These are phyloP conservation scores for Rhingia rostrata DNA, from an alignment of 2,888 invertebrate species.

Conservation along the genomic window DNA sequence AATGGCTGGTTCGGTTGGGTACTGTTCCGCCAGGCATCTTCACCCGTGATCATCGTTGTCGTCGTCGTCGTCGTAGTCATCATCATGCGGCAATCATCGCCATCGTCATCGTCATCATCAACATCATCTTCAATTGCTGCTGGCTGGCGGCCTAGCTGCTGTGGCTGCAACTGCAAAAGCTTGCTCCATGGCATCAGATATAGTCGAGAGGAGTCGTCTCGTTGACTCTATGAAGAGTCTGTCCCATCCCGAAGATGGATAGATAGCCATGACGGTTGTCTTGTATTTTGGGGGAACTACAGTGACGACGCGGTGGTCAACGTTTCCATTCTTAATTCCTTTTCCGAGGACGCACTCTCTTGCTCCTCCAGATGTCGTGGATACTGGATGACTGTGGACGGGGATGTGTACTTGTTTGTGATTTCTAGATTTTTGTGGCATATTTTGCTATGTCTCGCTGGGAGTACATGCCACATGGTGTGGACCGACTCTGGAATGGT, in stretches of 20 bases:
- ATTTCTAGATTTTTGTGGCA: conserved; percentile 72
- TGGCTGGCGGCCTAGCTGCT: conserved; percentile 34
- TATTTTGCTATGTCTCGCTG: conserved; percentile 57
- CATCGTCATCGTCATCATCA: conserved; percentile 61
- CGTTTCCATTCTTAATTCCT: conserved; percentile 44
- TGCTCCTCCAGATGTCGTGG: neutral
- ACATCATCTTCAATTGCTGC: conserved; percentile 56
- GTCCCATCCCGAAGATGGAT: conserved; percentile 60
- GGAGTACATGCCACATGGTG: conserved; percentile 57
- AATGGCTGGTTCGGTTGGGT: conserved; percentile 40
- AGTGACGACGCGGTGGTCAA: conserved; percentile 62
- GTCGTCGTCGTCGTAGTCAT: conserved; percentile 1
- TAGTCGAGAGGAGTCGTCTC: conserved; percentile 12
- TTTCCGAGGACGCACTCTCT: neutral
- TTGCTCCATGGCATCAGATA: conserved; percentile 58
- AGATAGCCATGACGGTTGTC: conserved; percentile 73
- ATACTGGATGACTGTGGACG: conserved; percentile 1
- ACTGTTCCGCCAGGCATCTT: conserved; percentile 31
- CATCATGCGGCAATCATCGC: conserved; percentile 52
- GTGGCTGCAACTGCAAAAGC: conserved; percentile 5
- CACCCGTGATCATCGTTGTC: conserved; percentile 54
- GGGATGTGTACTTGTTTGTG: conserved; percentile 58
- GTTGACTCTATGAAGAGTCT: conserved; percentile 28
- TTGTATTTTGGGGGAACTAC: conserved; percentile 61
- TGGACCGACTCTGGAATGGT: conserved; percentile 55